A percentile compares a stretch with the other conserved stretches of the same genome.
phyloP scores from a whole-genome alignment of 1,140 invertebrate genomes.

The Ceratina calcarata region DNA sequence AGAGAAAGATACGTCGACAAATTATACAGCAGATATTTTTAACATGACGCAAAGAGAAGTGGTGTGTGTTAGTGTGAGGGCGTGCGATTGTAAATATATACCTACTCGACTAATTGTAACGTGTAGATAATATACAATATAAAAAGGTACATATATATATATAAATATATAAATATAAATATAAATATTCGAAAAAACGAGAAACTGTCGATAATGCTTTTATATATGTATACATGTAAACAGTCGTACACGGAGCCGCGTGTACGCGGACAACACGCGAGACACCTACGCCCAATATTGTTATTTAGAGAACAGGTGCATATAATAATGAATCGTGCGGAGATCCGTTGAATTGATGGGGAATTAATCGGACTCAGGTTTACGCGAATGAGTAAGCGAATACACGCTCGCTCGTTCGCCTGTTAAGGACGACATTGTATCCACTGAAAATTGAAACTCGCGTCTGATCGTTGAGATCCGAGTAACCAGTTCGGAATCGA shows the following conservation, averaged over 20 bases:
- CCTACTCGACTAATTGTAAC: constrained; percentile 68
- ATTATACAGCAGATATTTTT: constrained; percentile 76
- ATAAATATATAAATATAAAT: constrained; percentile 59
- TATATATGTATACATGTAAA: constrained; percentile 73
- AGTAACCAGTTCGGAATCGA: too few species aligned
- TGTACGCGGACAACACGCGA: constrained; percentile 28
- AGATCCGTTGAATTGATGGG: too few species aligned
- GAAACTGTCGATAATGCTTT: constrained; percentile 76
- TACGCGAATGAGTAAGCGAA: too few species aligned
- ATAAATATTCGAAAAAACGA: constrained; percentile 58
- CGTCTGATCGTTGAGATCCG: too few species aligned
- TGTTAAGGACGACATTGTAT: too few species aligned
- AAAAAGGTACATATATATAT: constrained; percentile 41
- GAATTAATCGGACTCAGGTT: too few species aligned
- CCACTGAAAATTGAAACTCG: too few species aligned
- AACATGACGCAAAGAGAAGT: constrained; percentile 64
- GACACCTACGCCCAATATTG: constrained; percentile 30
- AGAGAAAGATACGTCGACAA: constrained; percentile 47
- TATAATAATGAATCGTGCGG: too few species aligned
- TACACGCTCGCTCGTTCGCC: too few species aligned
- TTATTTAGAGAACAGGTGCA: too few species aligned
- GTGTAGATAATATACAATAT: constrained; percentile 61
- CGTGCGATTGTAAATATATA: constrained; percentile 74
- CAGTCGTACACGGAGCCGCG: background rate
- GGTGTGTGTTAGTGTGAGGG: constrained; percentile 51